A percentile compares a stretch with the other conserved stretches of the same genome.
Conservation (phyloP, 2,113 vertebrate species). For the Mesitornis unicolor region DNA sequence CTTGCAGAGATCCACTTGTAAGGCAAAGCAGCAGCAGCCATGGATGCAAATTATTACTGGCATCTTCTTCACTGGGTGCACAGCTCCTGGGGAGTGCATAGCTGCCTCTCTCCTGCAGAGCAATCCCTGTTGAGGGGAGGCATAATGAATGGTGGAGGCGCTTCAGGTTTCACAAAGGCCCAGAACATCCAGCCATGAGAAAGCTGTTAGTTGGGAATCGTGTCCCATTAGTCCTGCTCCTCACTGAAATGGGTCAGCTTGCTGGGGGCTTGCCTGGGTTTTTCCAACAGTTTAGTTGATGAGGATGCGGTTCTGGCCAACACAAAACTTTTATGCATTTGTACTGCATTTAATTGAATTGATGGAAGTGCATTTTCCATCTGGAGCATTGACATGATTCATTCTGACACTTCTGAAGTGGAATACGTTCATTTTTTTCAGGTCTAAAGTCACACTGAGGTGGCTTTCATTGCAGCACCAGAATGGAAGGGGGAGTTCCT, state of each 20-base stretch:
- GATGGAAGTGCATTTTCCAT: not conserved
- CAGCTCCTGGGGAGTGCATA: not conserved
- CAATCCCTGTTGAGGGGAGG: not conserved
- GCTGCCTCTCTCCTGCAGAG: not conserved
- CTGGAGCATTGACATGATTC: not conserved
- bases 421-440: not conserved
- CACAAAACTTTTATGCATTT: not conserved
- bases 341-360: not conserved
- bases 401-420: not conserved
- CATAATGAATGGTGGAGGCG: not conserved
- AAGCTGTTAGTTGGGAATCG: not conserved
- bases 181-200: not conserved
- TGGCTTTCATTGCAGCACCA: not conserved
- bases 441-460: not conserved
- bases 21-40: slow-evolving; percentile 29
- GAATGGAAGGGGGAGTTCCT: not conserved
- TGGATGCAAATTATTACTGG: slow-evolving; percentile 1
- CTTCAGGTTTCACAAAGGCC: not conserved
- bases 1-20: not conserved
- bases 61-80: not conserved
- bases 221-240: not conserved
- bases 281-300: not conserved
- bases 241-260: not conserved
- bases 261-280: not conserved
- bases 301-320: not conserved